phyloP scores from a whole-genome alignment of 1,140 invertebrate genomes.

The Solen grandis region DNA sequence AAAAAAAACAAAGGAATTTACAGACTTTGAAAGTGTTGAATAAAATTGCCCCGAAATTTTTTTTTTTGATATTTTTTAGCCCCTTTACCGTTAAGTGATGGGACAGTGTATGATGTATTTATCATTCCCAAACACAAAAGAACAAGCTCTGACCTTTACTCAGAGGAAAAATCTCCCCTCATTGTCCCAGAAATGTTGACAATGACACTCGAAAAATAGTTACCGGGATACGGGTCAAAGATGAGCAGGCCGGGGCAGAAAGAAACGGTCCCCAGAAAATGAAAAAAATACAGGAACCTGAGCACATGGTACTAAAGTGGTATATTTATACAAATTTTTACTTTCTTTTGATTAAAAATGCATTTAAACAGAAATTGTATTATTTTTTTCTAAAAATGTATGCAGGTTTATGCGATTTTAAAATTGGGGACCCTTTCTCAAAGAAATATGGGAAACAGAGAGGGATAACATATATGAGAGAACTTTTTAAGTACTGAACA shows the following conservation, averaged over 20 bases:
- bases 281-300: slow-evolving; percentile 1
- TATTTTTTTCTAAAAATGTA: too few relatives aligned
- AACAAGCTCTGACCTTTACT: not conserved
- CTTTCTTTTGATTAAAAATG: too few relatives aligned
- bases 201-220: too few relatives aligned
- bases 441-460: too few relatives aligned
- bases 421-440: too few relatives aligned
- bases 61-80: slow-evolving; percentile 24
- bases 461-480: too few relatives aligned
- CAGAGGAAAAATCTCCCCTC: slow-evolving; percentile 11
- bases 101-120: slow-evolving; percentile 43
- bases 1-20: not conserved
- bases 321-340: too few relatives aligned
- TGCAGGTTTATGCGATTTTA: too few relatives aligned
- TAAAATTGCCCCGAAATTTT: not conserved
- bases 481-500: too few relatives aligned
- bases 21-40: not conserved
- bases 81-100: not conserved
- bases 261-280: not conserved
- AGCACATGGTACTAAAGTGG: slow-evolving; percentile 1
- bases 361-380: too few relatives aligned
- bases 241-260: not conserved
- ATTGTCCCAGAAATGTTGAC: too few relatives aligned
- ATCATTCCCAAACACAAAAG: slow-evolving; percentile 1
- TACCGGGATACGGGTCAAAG: slow-evolving; percentile 7